phyloP scores from a whole-genome alignment of 2,797 vertebrate species.

The Platyrinchus mystaceus region DNA sequence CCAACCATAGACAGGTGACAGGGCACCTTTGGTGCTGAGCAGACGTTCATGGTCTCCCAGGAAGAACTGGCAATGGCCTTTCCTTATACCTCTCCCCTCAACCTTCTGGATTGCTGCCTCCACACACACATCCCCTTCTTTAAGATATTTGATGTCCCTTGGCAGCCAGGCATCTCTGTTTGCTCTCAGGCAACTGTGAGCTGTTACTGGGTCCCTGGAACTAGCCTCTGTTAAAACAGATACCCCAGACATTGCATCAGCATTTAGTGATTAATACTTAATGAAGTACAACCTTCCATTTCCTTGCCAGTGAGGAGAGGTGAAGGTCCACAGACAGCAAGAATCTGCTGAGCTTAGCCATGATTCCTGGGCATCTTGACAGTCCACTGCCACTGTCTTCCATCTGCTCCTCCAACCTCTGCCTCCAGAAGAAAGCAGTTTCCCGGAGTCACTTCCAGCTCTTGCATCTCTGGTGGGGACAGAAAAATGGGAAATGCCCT shows the following conservation, averaged over 20 bases:
- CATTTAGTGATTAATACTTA: neutral
- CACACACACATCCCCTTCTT: neutral
- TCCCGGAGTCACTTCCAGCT: neutral
- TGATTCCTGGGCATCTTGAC: neutral
- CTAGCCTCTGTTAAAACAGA: neutral
- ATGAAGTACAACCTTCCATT: neutral
- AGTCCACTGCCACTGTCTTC: neutral
- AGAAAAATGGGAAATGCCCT: neutral
- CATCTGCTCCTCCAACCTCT: neutral
- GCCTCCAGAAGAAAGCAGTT: neutral
- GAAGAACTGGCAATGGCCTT: neutral
- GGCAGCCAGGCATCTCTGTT: neutral
- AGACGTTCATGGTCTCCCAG: rapidly evolving
- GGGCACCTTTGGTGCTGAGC: neutral
- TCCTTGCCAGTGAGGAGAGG: neutral
- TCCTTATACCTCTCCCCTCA: neutral
- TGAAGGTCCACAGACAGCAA: neutral
- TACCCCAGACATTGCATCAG: neutral
- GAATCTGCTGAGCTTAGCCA: neutral
- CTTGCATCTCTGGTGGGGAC: neutral
- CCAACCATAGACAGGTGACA: neutral
- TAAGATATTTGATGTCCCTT: neutral
- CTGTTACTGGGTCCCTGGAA: neutral
- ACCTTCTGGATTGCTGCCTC: neutral
- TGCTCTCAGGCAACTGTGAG: neutral